phyloP scores from a whole-genome alignment of 2,113 vertebrate genomes.

The Pseudorectes ferrugineus region DNA sequence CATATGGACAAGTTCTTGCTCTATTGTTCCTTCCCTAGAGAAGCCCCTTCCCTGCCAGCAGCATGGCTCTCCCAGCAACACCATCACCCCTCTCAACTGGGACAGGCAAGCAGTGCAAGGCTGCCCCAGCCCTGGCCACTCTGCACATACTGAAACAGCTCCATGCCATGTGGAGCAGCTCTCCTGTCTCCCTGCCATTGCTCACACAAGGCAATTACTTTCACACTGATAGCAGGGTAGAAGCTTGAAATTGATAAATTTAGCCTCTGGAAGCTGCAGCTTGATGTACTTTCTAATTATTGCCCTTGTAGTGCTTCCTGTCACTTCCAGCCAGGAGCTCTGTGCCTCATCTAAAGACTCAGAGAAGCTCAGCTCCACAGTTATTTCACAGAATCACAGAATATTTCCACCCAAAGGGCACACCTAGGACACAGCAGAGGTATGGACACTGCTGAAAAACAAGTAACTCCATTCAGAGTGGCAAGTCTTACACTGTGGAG shows the following conservation, averaged over 20 bases:
- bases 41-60: background rate
- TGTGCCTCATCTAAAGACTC: background rate
- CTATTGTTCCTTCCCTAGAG: background rate
- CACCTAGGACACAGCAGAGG: background rate
- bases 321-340: background rate
- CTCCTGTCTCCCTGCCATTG: background rate
- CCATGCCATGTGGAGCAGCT: rapidly evolving
- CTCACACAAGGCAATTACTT: background rate
- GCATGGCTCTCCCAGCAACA: background rate
- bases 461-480: background rate
- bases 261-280: background rate
- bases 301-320: background rate
- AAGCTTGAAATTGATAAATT: background rate
- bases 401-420: background rate
- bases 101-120: background rate
- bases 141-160: rapidly evolving
- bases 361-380: background rate
- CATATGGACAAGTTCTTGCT: background rate
- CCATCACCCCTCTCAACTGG: rapidly evolving
- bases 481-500: background rate
- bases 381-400: background rate
- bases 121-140: background rate
- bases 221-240: background rate
- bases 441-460: background rate
- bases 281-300: constrained; percentile 1